These are phyloP conservation scores for Strix uralensis DNA, from an alignment of 2,113 vertebrate species.

Conservation along the genomic window DNA sequence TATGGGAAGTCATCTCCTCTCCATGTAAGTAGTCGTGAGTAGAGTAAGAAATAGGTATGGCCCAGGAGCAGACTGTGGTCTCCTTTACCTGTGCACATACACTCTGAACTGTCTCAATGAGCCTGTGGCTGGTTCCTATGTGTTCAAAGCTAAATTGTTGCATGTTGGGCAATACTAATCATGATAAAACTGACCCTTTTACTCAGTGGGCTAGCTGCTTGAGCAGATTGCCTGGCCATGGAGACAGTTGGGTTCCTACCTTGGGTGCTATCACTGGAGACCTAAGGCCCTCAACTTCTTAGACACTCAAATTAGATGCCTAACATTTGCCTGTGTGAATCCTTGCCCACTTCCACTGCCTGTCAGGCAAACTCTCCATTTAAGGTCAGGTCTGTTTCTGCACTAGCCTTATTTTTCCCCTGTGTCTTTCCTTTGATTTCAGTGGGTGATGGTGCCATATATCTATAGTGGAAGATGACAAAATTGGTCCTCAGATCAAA, in stretches of 20 bases:
- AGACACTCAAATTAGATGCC: background rate
- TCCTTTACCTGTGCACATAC: background rate
- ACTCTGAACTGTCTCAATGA: background rate
- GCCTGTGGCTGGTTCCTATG: background rate
- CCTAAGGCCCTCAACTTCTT: background rate
- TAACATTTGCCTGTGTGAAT: background rate
- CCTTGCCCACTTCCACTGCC: background rate
- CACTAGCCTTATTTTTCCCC: background rate
- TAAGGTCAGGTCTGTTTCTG: background rate
- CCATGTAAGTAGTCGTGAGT: background rate
- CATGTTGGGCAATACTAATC: accelerated
- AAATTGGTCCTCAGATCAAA: background rate
- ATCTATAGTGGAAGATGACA: background rate
- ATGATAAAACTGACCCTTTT: background rate
- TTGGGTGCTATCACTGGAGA: background rate
- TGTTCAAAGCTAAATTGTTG: background rate
- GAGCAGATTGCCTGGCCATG: accelerated
- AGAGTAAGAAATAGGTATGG: accelerated
- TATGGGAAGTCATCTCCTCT: background rate
- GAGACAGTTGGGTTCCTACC: background rate
- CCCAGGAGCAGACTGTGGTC: background rate
- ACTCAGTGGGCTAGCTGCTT: background rate
- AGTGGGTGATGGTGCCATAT: background rate
- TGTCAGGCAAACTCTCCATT: background rate
- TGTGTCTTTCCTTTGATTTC: background rate